These are phyloP conservation scores for Drosophila kikkawai DNA, from an alignment of 1,140 invertebrate species.

Conservation along the genomic window DNA sequence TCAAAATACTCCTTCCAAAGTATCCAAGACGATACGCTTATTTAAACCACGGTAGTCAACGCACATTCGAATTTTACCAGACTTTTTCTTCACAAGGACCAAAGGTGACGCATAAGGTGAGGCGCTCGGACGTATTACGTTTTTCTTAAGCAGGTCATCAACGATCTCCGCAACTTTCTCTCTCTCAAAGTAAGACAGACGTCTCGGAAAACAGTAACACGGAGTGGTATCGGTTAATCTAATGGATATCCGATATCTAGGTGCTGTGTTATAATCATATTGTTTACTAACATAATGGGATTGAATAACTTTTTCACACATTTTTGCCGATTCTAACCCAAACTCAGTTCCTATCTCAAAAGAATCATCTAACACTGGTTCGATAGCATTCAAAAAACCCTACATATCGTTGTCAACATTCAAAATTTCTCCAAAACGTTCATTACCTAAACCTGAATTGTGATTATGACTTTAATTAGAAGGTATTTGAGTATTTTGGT, in stretches of 20 bases:
- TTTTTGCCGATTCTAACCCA: background rate
- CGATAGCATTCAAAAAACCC: background rate
- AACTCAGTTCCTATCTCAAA: slow-evolving; percentile 4
- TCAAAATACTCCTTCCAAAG: too few species aligned
- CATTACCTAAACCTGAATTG: background rate
- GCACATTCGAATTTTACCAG: background rate
- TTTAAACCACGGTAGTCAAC: background rate
- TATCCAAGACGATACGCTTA: too few species aligned
- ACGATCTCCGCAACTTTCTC: background rate
- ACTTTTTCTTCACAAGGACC: slow-evolving; percentile 1
- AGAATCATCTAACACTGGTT: background rate
- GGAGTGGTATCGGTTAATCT: too few species aligned
- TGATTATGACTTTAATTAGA: background rate
- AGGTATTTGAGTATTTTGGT: background rate
- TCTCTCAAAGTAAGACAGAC: too few species aligned
- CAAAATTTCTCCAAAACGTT: background rate
- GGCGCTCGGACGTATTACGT: background rate
- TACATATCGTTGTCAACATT: background rate
- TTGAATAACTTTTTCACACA: background rate
- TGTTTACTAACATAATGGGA: background rate
- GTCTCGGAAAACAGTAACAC: too few species aligned
- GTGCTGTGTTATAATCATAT: background rate
- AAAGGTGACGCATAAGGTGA: background rate
- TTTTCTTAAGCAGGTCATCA: background rate
- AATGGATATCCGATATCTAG: too few species aligned